Conservation (phyloP, 1,140 invertebrate genomes). For the Brachystomella parvula region DNA sequence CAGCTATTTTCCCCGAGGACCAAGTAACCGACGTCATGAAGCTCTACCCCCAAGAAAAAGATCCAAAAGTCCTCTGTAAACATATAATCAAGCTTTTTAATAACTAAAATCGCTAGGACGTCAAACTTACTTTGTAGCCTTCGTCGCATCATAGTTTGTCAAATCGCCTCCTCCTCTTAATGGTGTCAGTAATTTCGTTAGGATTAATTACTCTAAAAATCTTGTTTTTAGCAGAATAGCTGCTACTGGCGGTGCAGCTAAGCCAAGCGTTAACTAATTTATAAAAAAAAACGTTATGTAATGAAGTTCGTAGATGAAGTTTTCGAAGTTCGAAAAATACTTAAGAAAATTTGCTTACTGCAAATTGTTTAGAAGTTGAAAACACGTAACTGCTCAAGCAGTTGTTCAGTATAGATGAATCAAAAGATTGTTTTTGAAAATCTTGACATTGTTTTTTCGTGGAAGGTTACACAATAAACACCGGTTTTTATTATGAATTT, state of each 20-base stretch:
- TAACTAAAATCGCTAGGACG: conserved; percentile 4
- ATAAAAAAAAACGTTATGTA: background rate
- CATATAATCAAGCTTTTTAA: conserved; percentile 67
- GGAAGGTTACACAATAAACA: background rate
- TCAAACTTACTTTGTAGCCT: background rate
- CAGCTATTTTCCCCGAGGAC: conserved; percentile 77
- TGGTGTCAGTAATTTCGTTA: background rate
- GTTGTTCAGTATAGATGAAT: conserved; percentile 5
- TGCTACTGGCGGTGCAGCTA: background rate
- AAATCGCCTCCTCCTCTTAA: background rate
- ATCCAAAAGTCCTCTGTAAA: conserved; percentile 79
- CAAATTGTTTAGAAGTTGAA: conserved; percentile 11
- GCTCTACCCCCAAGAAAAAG: conserved; percentile 73
- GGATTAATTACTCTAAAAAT: background rate
- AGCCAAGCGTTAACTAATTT: no score
- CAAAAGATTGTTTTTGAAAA: background rate
- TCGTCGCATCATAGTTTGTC: background rate
- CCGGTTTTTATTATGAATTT: background rate
- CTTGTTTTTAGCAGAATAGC: background rate
- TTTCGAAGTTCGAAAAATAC: background rate
- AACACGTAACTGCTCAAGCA: conserved; percentile 31
- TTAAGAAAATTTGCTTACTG: background rate
- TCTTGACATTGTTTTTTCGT: background rate
- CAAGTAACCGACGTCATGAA: conserved; percentile 77
- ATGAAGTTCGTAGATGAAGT: conserved; percentile 4